These are phyloP conservation scores for Lysiphlebus fabarum DNA, from an alignment of 1,140 invertebrate species.

Conservation along the genomic window DNA sequence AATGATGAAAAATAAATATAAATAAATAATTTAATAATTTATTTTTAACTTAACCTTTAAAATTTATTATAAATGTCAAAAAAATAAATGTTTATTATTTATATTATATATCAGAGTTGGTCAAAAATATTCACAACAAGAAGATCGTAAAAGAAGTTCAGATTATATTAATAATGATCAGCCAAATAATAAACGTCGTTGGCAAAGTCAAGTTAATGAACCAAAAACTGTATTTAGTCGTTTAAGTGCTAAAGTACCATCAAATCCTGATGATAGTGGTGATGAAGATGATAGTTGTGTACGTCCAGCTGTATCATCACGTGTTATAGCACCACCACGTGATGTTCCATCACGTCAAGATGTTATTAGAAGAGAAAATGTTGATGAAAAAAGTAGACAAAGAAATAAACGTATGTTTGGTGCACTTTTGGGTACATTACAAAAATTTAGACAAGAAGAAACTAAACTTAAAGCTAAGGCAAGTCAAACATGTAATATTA, in stretches of 20 bases:
- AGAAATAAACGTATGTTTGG: constrained; percentile 94
- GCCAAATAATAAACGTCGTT: constrained; percentile 48
- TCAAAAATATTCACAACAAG: constrained; percentile 46
- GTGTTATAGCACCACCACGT: constrained; percentile 63
- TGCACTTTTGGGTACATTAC: constrained; percentile 85
- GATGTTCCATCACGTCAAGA: constrained; percentile 71
- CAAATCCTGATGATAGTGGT: constrained; percentile 52
- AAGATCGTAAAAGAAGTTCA: constrained; percentile 44
- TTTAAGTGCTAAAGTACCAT: constrained; percentile 50
- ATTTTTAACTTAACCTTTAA: neutral
- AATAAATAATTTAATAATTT: neutral
- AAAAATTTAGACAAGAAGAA: constrained; percentile 94
- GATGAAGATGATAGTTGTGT: constrained; percentile 51
- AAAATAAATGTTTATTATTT: neutral
- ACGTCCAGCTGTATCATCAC: constrained; percentile 56
- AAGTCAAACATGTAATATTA: constrained; percentile 22
- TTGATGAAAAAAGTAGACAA: constrained; percentile 78
- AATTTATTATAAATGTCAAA: neutral
- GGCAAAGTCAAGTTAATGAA: constrained; percentile 40
- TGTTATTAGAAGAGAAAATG: constrained; percentile 77
- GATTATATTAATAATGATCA: constrained; percentile 52
- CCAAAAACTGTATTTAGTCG: constrained; percentile 59
- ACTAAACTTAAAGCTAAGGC: constrained; percentile 77
- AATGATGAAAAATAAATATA: neutral
- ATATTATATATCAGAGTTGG: constrained; percentile 34